A percentile compares a stretch with the other conserved stretches of the same genome.
phyloP scores from a whole-genome alignment of 1,140 invertebrate species.

The Lepidurus couesii region DNA sequence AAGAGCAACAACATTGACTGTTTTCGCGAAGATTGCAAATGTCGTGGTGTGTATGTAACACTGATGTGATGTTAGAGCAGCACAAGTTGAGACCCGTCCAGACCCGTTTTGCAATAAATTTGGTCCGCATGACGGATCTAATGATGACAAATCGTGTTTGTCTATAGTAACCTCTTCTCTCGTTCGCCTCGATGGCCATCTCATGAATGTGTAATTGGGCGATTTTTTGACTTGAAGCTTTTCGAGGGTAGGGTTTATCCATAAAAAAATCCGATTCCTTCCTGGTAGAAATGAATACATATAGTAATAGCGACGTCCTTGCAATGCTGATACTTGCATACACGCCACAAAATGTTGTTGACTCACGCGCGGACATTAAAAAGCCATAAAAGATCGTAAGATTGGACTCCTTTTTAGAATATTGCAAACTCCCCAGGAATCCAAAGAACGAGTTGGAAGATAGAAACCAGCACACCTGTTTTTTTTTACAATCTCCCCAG shows the following conservation, averaged over 20 bases:
- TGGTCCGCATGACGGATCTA: slow-evolving; percentile 14
- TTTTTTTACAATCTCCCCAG: background rate
- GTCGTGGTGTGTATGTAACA: background rate
- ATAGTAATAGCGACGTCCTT: background rate
- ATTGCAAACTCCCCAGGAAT: background rate
- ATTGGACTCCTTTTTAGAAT: slow-evolving; percentile 11
- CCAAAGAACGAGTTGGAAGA: background rate
- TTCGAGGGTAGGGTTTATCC: background rate
- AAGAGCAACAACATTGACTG: background rate
- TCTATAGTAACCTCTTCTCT: background rate
- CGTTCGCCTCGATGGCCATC: background rate
- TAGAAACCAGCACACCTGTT: slow-evolving; percentile 14
- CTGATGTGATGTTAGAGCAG: background rate
- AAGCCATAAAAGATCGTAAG: slow-evolving; percentile 14
- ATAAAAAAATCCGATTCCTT: background rate
- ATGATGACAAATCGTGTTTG: slow-evolving; percentile 19
- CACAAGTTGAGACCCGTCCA: background rate
- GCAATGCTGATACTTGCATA: background rate
- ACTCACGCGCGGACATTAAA: slow-evolving; percentile 15
- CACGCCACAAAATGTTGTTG: background rate
- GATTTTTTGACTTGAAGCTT: background rate
- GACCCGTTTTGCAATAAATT: background rate
- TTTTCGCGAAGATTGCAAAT: background rate
- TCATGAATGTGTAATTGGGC: slow-evolving; percentile 22
- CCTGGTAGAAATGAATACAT: background rate